These are phyloP conservation scores for Pocillopora meandrina DNA, from an alignment of 92 coral and sea anemone species.

Conservation along the genomic window DNA sequence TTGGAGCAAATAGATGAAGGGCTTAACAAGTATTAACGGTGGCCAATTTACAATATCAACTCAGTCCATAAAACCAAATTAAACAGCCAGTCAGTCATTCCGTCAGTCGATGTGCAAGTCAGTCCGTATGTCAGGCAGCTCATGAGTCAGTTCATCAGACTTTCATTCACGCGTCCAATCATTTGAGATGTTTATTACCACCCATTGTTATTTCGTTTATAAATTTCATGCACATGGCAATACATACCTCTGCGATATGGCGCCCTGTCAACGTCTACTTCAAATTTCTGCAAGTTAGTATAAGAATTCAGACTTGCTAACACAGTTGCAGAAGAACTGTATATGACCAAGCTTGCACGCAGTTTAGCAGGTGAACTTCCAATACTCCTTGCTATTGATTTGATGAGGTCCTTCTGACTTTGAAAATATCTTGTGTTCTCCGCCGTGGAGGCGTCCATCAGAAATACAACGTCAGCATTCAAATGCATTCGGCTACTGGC, in stretches of 20 bases:
- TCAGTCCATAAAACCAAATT: too few species aligned
- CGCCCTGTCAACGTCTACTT: constrained; percentile 42
- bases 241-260: constrained; percentile 32
- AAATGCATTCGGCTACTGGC: constrained; percentile 48
- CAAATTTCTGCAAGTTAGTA: constrained; percentile 47
- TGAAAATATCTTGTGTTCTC: constrained; percentile 55
- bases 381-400: constrained; percentile 64
- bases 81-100: too few species aligned
- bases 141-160: too few species aligned
- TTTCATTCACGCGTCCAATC: too few species aligned
- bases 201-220: too few species aligned
- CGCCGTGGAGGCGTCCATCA: constrained; percentile 85
- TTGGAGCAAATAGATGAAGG: too few species aligned
- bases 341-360: constrained; percentile 66
- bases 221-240: too few species aligned
- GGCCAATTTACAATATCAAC: too few species aligned
- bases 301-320: constrained; percentile 39
- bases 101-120: too few species aligned
- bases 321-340: constrained; percentile 52
- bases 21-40: too few species aligned
- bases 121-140: too few species aligned
- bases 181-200: too few species aligned
- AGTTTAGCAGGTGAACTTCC: constrained; percentile 54
- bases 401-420: constrained; percentile 75
- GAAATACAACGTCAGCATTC: constrained; percentile 78